Evolutionary conservation across 2,888 invertebrate species (phyloP).

Genomic region (Fragum sueziense): DNA sequence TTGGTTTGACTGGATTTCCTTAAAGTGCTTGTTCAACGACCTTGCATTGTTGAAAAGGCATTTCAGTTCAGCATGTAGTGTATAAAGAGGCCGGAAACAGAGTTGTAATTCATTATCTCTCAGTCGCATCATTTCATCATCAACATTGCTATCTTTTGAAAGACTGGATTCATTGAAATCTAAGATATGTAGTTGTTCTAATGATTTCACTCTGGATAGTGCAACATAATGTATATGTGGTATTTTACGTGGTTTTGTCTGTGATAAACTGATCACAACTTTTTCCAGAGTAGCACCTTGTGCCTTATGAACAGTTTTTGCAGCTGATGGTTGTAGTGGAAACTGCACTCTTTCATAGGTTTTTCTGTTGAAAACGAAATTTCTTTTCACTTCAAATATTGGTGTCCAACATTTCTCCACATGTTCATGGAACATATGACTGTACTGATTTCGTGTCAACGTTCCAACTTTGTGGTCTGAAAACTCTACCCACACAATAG

Average conservation of each 20-base stretch:
- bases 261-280: slow-evolving; percentile 15
- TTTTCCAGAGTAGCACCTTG: slow-evolving; percentile 45
- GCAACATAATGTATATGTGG: slow-evolving; percentile 53
- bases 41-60: slow-evolving; percentile 39
- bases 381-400: slow-evolving; percentile 47
- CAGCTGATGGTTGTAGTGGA: slow-evolving; percentile 47
- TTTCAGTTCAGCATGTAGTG: not conserved
- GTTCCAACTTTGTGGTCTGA: not conserved
- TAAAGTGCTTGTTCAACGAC: slow-evolving; percentile 35
- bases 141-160: slow-evolving; percentile 16
- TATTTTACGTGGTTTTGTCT: slow-evolving; percentile 3
- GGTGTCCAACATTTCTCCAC: slow-evolving; percentile 40
- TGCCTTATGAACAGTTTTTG: slow-evolving; percentile 43
- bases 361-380: slow-evolving; percentile 39
- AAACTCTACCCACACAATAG: not conserved
- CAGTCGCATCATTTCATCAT: slow-evolving; percentile 26
- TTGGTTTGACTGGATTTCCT: slow-evolving; percentile 33
- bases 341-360: slow-evolving; percentile 48
- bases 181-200: slow-evolving; percentile 29
- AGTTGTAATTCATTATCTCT: not conserved
- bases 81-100: not conserved
- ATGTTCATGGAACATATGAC: not conserved
- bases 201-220: slow-evolving; percentile 32
- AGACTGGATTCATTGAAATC: slow-evolving; percentile 34
- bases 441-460: not conserved